Conservation (phyloP, 2,113 vertebrate genomes). For the Hassar affinis region DNA sequence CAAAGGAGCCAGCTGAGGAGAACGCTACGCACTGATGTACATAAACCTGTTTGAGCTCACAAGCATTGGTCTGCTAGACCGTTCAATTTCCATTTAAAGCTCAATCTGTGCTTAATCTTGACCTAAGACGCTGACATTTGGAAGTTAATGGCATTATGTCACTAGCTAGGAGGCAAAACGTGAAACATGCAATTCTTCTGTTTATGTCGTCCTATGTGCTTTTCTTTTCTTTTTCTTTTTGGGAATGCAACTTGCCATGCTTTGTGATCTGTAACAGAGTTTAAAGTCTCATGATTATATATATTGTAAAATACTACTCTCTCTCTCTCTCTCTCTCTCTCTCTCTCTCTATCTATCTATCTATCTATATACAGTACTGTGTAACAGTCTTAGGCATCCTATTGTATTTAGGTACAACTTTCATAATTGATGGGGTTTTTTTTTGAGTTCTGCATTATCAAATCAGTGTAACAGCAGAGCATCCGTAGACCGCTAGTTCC, state of each 20-base stretch:
- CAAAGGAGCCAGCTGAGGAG: neutral
- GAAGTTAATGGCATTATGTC: neutral
- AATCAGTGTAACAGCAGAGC: too few species aligned
- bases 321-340: too few species aligned
- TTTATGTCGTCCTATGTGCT: neutral
- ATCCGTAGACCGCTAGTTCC: too few species aligned
- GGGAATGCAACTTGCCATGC: neutral
- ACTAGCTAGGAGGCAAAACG: neutral
- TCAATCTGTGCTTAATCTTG: slow-evolving; percentile 13
- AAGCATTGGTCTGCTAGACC: neutral
- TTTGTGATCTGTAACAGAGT: slow-evolving; percentile 18
- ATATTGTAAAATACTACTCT: too few species aligned
- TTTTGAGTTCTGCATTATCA: too few species aligned
- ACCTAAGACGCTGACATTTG: slow-evolving; percentile 31
- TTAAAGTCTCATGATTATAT: neutral
- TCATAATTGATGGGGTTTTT: too few species aligned
- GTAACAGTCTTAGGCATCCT: too few species aligned
- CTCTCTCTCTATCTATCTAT: too few species aligned
- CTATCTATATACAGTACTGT: too few species aligned
- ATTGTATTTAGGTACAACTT: too few species aligned
- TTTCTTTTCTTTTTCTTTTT: neutral
- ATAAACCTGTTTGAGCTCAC: slow-evolving; percentile 11
- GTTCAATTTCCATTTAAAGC: slow-evolving; percentile 29
- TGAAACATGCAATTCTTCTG: neutral
- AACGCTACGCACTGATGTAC: slow-evolving; percentile 7